Conservation (phyloP, 2,113 vertebrate genomes). For the Phyllostomus discolor region DNA sequence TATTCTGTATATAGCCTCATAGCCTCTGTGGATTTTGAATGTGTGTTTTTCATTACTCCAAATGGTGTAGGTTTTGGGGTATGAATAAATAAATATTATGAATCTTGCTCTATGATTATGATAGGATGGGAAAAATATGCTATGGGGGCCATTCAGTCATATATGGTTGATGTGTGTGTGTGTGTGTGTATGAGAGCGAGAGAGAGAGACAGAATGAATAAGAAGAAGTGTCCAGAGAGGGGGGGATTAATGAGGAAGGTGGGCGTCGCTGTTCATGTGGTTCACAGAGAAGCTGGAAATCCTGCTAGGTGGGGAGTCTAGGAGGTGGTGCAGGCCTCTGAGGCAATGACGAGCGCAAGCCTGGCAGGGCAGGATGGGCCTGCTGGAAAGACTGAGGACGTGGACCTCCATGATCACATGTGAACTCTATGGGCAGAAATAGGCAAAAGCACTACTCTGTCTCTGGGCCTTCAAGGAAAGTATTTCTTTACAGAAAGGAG, state of each 20-base stretch:
- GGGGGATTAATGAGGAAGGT: background rate
- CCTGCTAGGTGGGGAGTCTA: background rate
- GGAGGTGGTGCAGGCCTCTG: background rate
- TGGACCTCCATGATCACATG: background rate
- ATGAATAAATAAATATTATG: background rate
- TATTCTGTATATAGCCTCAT: background rate
- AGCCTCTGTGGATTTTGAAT: background rate
- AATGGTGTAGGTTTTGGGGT: background rate
- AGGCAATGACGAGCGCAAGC: fast-evolving
- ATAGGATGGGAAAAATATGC: background rate
- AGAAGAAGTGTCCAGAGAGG: background rate
- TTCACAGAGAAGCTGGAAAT: background rate
- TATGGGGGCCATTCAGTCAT: background rate
- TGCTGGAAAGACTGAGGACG: background rate
- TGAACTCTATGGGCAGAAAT: background rate
- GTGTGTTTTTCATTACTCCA: background rate
- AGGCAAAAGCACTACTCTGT: background rate
- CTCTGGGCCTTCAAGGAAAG: background rate
- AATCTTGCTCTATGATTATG: background rate
- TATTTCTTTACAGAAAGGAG: background rate
- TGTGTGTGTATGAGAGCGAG: background rate
- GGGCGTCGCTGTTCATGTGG: background rate
- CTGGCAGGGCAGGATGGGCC: background rate
- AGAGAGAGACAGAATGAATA: background rate
- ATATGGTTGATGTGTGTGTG: background rate